Conservation (phyloP, 2,888 invertebrate species). For the Coelopa pilipes region DNA sequence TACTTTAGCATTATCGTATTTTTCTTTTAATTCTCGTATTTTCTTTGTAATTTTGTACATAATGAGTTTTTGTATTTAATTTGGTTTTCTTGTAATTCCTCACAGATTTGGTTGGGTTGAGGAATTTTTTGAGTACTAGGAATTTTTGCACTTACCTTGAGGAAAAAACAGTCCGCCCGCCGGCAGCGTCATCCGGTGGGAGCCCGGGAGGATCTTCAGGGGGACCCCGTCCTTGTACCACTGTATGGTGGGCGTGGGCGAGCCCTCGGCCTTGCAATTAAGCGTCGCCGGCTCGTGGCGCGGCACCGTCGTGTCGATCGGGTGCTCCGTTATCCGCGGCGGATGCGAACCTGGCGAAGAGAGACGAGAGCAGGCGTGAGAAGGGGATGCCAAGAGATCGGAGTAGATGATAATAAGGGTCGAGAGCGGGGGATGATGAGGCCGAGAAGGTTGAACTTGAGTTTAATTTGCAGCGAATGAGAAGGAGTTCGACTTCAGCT, state of each 20-base stretch:
- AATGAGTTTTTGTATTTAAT: no score
- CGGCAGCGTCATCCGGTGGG: constrained; percentile 79
- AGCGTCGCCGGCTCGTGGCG: constrained; percentile 91
- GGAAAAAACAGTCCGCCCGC: constrained; percentile 88
- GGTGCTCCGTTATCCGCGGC: constrained; percentile 91
- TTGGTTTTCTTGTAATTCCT: no score
- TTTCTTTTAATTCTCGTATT: no score
- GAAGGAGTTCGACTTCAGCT: no score
- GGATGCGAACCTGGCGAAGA: constrained; percentile 69
- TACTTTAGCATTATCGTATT: no score
- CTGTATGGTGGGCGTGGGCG: constrained; percentile 80
- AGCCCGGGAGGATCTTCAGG: constrained; percentile 72
- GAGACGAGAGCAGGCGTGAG: not conserved
- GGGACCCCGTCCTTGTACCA: constrained; percentile 81
- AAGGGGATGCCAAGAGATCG: no score
- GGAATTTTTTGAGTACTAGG: no score
- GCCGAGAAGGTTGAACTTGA: no score
- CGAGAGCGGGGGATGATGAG: not conserved
- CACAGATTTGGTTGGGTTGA: no score
- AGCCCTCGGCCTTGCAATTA: constrained; percentile 90
- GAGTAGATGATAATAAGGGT: no score
- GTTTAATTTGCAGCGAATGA: no score
- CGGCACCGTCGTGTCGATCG: constrained; percentile 87
- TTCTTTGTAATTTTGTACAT: no score
- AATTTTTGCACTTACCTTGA: constrained; percentile 66